phyloP scores from a whole-genome alignment of 2,888 invertebrate genomes.

The Trimorus sp. region DNA sequence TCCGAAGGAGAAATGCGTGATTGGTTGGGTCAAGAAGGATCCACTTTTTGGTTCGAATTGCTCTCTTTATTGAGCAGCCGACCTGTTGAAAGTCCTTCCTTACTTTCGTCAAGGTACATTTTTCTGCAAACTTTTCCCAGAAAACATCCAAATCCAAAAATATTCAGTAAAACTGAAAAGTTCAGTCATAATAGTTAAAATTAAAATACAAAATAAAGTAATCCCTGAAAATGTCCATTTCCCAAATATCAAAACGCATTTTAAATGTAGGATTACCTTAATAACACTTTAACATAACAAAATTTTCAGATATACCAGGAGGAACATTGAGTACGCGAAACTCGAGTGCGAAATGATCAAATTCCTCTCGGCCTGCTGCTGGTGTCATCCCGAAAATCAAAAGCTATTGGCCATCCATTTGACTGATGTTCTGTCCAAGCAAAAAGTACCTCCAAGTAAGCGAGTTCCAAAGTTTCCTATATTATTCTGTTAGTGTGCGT shows the following conservation, averaged over 20 bases:
- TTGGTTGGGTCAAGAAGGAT: constrained; percentile 92
- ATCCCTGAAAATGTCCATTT: too few relatives aligned
- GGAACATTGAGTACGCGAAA: constrained; percentile 69
- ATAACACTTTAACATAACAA: too few relatives aligned
- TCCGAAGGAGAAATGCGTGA: constrained; percentile 91
- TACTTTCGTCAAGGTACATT: constrained; percentile 74
- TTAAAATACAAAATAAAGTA: too few relatives aligned
- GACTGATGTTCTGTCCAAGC: constrained; percentile 88
- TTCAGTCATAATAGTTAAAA: too few relatives aligned
- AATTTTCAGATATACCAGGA: too few relatives aligned
- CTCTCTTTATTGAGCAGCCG: constrained; percentile 88
- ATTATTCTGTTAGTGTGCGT: too few relatives aligned
- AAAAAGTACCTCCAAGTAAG: constrained; percentile 77
- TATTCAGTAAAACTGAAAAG: too few relatives aligned
- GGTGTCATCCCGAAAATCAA: constrained; percentile 93
- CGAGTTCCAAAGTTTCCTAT: too few relatives aligned
- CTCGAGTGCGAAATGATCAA: constrained; percentile 90
- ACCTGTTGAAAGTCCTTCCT: constrained; percentile 80
- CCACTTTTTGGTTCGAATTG: constrained; percentile 93
- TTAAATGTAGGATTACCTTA: too few relatives aligned
- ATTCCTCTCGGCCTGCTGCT: constrained; percentile 91
- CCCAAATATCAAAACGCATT: too few relatives aligned
- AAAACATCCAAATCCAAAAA: too few relatives aligned
- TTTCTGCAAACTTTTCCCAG: neutral
- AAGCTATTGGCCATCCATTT: constrained; percentile 90